Base-by-base conservation (phyloP, 2,113 vertebrate genomes). In the Ochotona curzoniae region DNA sequence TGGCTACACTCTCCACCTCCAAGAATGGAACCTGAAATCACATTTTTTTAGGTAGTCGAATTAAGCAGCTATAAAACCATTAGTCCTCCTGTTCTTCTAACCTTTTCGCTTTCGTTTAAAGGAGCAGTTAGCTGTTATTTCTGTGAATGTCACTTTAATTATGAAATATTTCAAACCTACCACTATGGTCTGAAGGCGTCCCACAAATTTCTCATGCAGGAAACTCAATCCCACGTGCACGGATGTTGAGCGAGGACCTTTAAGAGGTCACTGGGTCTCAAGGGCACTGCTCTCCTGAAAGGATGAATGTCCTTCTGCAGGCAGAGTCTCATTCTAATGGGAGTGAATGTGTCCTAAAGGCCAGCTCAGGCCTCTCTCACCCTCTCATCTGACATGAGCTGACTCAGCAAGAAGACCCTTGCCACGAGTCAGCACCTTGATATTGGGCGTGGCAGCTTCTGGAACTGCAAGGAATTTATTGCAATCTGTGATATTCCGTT, bases 81-180 rank as follows among this genome's bases (percentile, higher is more conserved):
- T 57, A 87, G 21, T 76, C 11, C 18, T 88, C 32, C 67, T 47
- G 15, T 79, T 70, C 47, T 64, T 61, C 25, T 4, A 82, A 51
- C 10, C 2, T 66, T 80, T 90, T 32, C 28, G 90, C 30, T 47
- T 74, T 63, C 25, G 13, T 78, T 75, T 87, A 89, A 94, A 95
- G 71, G 67, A 14, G 4, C 61, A 38, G 4, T 73, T 38, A 61
- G 14, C 32, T 79, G 25, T 10, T 86, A 32, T 85, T 84, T 73
- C 78, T 87, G 67, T 60, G 87, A 85, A 64, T 82, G 49, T 88
- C 70, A 47, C 8, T 87, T 86, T 93, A 70, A 91, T 90, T 79
- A 35, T 83, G n/a, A 88, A 51, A 30, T 92, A 57, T 88, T 94
- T 94, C 60, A 89, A 83, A 57, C 7, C 47, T 23, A 54, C 11